A percentile compares a stretch with the other conserved stretches of the same genome.
Evolutionary conservation across 92 coral and sea anemone genomes (phyloP).

Genomic region (Pocillopora meandrina): DNA sequence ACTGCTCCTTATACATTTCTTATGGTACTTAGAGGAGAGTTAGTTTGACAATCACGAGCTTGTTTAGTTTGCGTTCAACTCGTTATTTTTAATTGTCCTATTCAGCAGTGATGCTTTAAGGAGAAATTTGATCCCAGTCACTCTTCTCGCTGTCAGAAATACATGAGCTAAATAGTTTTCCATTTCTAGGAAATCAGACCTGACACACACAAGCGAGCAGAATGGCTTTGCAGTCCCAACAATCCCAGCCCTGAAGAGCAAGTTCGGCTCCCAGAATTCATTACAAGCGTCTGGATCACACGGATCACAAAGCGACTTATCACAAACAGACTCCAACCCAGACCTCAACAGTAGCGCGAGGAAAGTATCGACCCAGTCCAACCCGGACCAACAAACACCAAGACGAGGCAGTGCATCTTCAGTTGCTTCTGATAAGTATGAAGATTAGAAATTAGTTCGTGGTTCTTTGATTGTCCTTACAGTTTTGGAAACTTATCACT

Average conservation of each 20-base stretch:
- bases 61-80: too few species aligned
- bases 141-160: too few species aligned
- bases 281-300: constrained; percentile 78
- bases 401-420: constrained; percentile 73
- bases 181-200: constrained; percentile 19
- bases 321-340: constrained; percentile 78
- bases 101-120: too few species aligned
- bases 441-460: neutral
- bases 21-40: too few species aligned
- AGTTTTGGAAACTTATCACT: too few species aligned
- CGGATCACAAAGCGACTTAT: constrained; percentile 72
- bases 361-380: constrained; percentile 57
- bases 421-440: constrained; percentile 22
- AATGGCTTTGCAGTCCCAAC: constrained; percentile 74
- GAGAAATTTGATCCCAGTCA: too few species aligned
- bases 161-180: neutral
- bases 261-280: constrained; percentile 72
- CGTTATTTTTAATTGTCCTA: too few species aligned
- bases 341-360: constrained; percentile 62
- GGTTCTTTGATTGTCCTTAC: neutral
- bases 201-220: neutral
- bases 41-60: too few species aligned
- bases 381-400: constrained; percentile 51
- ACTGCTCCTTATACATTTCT: too few species aligned
- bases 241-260: constrained; percentile 65